Base-by-base conservation (phyloP, 1,140 invertebrate species). In the Polyergus mexicanus region DNA sequence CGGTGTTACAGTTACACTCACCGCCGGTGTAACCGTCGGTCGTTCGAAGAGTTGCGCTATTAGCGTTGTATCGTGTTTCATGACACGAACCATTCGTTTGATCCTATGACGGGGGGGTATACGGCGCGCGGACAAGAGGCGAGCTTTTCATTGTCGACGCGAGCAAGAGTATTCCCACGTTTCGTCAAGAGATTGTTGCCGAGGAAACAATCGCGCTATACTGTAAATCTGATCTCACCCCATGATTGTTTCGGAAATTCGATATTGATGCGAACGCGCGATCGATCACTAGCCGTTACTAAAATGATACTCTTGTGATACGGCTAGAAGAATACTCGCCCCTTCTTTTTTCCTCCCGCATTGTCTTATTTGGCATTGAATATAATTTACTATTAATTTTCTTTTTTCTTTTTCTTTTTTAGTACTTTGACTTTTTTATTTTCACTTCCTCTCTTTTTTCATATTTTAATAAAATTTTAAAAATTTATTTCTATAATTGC, bases 71-170 rank as follows among this genome's bases (percentile, higher is more conserved):
- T 90, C 89, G 90, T 90, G 93, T 93, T 88, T 85, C 90, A 91
- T 91, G 90, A 91, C 89, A 90, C 90, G 90, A 92, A 89, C 92
- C 90, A 93, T 94, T 94, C 91, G 88, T 93, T 92, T 88, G 85
- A 65, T 62, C 68, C 78, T 92, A 92, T 90, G 92, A 93, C 89
- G 91, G 89, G 32, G 32, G 32, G 32, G 89, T 91, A 84, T 60
- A 56, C 60, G 41, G 87, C 84, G 87, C 84, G 87, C 89, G 86
- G 78, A 74, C 56, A 54, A 81, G 75, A 83, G 72, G 85, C 32
- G 58, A 87, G 88, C 83, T 92, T 91, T 90, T 90, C 89, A 88
- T 88, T 86, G 90, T 90, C 86, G 90, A 88, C 86, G 80, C 78
- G 54, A 63, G 86, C 80, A 86, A 77, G 83, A 91, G 81, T 81